Percentiles rank a stretch among this genome's conserved stretches.
phyloP scores from a whole-genome alignment of 2,113 vertebrate species.

The Phalacrocorax pelagicus region DNA sequence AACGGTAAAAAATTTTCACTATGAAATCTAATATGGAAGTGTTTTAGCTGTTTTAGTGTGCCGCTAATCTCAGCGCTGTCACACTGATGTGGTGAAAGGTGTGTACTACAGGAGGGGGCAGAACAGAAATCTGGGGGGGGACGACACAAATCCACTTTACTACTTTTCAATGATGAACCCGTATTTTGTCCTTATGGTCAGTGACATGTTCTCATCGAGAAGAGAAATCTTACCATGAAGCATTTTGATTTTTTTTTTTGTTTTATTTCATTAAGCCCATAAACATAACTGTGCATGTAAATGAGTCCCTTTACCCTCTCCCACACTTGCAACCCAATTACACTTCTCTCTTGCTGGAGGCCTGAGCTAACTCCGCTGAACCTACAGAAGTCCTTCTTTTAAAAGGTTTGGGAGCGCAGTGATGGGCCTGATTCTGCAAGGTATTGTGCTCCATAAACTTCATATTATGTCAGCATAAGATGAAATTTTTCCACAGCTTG shows the following conservation, averaged over 20 bases:
- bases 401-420: not conserved
- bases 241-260: not conserved
- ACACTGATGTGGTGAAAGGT: not conserved
- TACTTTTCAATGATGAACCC: not conserved
- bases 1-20: not conserved
- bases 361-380: not conserved
- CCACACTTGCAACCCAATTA: not conserved
- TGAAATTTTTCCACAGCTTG: not conserved
- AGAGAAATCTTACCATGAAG: not conserved
- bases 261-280: not conserved
- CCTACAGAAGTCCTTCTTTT: not conserved
- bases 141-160: not conserved
- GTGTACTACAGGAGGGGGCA: not conserved
- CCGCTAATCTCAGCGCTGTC: not conserved
- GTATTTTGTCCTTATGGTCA: not conserved
- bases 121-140: not conserved
- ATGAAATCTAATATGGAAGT: not conserved
- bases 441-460: not conserved
- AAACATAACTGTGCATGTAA: not conserved
- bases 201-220: not conserved
- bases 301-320: not conserved
- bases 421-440: not conserved
- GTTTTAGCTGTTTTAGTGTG: not conserved
- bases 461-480: not conserved
- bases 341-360: not conserved